phyloP scores from a whole-genome alignment of 2,797 vertebrate genomes.

The Macrochelys suwanniensis region DNA sequence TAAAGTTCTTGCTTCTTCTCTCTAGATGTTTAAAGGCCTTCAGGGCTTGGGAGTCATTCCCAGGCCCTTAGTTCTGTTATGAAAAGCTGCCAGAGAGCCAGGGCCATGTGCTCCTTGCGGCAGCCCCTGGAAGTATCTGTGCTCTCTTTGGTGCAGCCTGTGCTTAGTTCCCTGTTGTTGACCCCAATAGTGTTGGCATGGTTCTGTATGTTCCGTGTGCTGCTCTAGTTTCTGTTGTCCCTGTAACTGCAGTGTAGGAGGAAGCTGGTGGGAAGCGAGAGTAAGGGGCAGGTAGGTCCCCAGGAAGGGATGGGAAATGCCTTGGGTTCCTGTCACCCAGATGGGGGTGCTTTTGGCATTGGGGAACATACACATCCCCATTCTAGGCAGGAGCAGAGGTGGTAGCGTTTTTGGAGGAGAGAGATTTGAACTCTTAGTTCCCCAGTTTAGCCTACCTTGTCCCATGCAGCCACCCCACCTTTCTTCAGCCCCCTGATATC shows the following conservation, averaged over 20 bases:
- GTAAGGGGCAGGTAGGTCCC: background rate
- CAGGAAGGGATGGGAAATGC: background rate
- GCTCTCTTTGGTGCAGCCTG: background rate
- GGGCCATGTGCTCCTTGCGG: background rate
- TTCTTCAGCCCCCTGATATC: background rate
- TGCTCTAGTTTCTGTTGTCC: background rate
- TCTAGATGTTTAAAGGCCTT: background rate
- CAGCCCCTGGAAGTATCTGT: too few relatives aligned
- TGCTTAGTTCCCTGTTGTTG: background rate
- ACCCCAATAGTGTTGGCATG: background rate
- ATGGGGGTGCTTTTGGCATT: background rate
- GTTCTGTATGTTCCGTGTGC: background rate
- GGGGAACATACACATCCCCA: background rate
- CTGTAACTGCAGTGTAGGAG: background rate
- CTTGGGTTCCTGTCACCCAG: background rate
- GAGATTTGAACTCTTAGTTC: background rate
- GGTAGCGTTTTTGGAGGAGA: background rate
- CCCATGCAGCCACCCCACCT: background rate
- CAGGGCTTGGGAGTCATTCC: background rate
- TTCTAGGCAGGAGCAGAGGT: background rate
- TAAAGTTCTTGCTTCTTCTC: background rate
- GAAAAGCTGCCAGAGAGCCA: background rate
- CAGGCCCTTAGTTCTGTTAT: background rate
- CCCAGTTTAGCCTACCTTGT: background rate
- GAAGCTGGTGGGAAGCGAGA: fast-evolving